Evolutionary conservation across 2,797 vertebrate species (phyloP), one percentile per base, ranked within the genome.

Genomic region (Monodelphis domestica): DNA sequence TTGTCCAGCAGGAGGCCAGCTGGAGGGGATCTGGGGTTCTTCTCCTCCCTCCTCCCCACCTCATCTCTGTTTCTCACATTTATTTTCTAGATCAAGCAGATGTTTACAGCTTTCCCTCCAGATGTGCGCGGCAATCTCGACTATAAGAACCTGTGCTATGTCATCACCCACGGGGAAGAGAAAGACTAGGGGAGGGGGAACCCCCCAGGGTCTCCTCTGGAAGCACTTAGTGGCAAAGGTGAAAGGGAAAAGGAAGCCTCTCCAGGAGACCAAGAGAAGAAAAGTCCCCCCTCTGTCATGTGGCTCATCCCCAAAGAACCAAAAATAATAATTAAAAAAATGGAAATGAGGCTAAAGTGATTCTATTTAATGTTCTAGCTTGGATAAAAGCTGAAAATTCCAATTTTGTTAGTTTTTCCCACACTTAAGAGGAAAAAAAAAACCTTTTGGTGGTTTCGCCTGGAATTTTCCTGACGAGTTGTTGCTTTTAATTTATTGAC

Each of bases 151-250:
- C 98, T 99, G 93, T 99, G 99, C 96, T 99, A 99, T 0, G 98
- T 99, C 97, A 99, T 99, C 98, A 99, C 99, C 17, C 98, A 99
- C 0, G 98, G 99, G 1, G 99, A 99, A 89, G 99, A 99, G 97
- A 99, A 99, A 91, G 99, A 99, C 96, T 98, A 98, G 96, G 97
- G 95, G 97, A 52, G 93, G 38, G 50, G 70, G 50, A 28, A 45
- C 38, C 51, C 70, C 1, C 0, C 0, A 0, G 53, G 26, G 4
- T 3, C 50, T 12, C 28, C 24, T 53, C 87, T 15, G 94, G 28
- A 12, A 7, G 51, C 33, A 11, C 17, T 5, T 1, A 45, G 12
- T 28, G 15, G 24, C 1, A 0, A 30, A 53, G 53, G 38, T 2
- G 12, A 5, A 17, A 50, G 70, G 2, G 4, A 26, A 3, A 52